A percentile compares a stretch with the other conserved stretches of the same genome.
Conservation (phyloP, 2,797 vertebrate genomes). For the Muscicapa striata region DNA sequence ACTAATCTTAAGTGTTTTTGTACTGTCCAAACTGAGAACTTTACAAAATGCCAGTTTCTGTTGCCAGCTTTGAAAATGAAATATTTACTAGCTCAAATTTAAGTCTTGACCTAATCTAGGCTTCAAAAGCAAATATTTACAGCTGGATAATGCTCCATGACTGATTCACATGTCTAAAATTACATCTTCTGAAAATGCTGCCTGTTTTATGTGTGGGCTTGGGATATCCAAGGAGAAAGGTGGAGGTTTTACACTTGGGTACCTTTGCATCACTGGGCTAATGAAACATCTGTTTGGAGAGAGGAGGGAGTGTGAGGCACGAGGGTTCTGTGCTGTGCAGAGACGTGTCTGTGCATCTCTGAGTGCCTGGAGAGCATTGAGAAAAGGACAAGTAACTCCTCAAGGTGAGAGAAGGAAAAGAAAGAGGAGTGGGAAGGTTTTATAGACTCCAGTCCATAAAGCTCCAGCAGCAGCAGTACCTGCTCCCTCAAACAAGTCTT, state of each 20-base stretch:
- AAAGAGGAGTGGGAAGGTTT: background rate
- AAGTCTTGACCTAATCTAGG: background rate
- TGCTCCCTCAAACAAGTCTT: background rate
- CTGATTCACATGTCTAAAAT: background rate
- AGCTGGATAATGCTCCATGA: background rate
- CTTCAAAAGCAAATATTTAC: background rate
- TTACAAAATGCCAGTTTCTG: background rate
- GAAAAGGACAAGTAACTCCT: background rate
- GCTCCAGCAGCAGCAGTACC: background rate
- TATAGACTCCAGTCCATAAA: background rate
- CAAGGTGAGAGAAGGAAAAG: background rate
- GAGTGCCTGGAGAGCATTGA: background rate
- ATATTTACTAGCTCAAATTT: background rate
- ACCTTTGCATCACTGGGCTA: background rate
- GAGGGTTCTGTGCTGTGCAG: background rate
- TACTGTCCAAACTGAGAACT: background rate
- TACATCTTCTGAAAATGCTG: background rate
- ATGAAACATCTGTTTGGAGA: background rate
- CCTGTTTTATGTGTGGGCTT: rapidly evolving
- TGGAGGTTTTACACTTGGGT: background rate
- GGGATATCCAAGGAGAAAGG: background rate
- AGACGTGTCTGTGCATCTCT: background rate
- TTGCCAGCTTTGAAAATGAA: background rate
- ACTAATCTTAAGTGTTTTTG: background rate
- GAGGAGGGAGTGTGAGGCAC: background rate